Evolutionary conservation across 37 sponge, comb jelly and placozoan species (phyloP).

Genomic region (Geodia barretti): DNA sequence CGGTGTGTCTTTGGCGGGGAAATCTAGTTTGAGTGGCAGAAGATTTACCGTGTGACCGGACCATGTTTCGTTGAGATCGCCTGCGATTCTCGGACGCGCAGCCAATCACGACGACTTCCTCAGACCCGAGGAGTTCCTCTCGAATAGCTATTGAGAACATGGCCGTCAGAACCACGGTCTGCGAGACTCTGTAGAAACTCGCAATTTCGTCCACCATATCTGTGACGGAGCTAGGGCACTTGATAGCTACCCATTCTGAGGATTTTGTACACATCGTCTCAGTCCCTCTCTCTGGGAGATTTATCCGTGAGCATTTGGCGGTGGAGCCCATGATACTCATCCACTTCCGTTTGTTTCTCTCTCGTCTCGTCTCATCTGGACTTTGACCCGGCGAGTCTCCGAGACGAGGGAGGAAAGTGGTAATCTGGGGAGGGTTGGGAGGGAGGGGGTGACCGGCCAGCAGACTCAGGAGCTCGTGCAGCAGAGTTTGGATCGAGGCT

Average conservation of each 20-base stretch:
- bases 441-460: not conserved
- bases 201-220: not conserved
- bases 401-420: no score
- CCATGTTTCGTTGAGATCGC: not conserved
- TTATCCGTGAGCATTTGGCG: not conserved
- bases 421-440: not conserved
- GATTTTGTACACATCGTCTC: no score
- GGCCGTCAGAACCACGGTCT: not conserved
- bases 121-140: not conserved
- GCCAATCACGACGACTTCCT: conserved; percentile 8
- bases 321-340: not conserved
- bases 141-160: not conserved
- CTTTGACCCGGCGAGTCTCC: no score
- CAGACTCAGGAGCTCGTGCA: not conserved
- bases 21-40: conserved; percentile 18
- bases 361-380: no score
- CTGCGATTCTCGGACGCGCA: not conserved
- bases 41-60: conserved; percentile 26
- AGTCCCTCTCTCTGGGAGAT: no score
- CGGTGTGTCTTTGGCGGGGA: no score
- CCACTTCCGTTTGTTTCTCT: not conserved
- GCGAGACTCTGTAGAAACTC: not conserved
- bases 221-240: not conserved
- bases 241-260: not conserved
- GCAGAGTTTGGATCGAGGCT: not conserved